phyloP scores from a whole-genome alignment of 2,113 vertebrate species.

The Rhabdornis inornatus region DNA sequence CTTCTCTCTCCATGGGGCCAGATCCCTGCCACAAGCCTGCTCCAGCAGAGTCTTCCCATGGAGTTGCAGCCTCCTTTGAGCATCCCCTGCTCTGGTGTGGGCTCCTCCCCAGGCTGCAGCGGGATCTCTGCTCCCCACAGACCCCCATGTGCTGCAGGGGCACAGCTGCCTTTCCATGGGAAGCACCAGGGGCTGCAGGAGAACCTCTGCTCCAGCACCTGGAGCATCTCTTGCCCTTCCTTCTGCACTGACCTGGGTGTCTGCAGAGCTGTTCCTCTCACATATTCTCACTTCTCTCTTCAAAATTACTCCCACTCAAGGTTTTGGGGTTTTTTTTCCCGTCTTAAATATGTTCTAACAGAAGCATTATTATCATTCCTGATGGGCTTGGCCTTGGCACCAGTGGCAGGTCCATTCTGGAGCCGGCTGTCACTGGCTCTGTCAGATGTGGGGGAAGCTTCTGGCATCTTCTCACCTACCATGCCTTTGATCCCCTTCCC shows the following conservation, averaged over 20 bases:
- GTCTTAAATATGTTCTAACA: not conserved
- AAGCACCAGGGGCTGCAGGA: not conserved
- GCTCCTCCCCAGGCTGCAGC: not conserved
- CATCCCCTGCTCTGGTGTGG: not conserved
- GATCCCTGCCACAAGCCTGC: not conserved
- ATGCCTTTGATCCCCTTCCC: not conserved
- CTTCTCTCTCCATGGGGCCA: not conserved
- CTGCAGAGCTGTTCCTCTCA: not conserved
- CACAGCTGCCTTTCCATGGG: not conserved
- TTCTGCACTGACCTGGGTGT: not conserved
- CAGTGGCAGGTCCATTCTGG: not conserved
- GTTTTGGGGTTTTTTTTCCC: fast-evolving
- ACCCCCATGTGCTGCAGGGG: not conserved
- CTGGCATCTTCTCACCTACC: not conserved
- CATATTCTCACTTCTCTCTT: not conserved
- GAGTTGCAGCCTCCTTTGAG: not conserved
- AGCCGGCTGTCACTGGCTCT: fast-evolving
- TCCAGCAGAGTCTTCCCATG: not conserved
- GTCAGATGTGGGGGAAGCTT: not conserved
- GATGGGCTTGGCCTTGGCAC: not conserved
- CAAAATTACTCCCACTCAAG: not conserved
- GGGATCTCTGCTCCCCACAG: not conserved
- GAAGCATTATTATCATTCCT: not conserved
- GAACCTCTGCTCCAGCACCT: not conserved
- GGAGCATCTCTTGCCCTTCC: not conserved